A percentile compares a stretch with the other conserved stretches of the same genome.
These are phyloP conservation scores for Phalacrocorax aristotelis DNA, from an alignment of 2,113 vertebrate species.

Conservation along the genomic window DNA sequence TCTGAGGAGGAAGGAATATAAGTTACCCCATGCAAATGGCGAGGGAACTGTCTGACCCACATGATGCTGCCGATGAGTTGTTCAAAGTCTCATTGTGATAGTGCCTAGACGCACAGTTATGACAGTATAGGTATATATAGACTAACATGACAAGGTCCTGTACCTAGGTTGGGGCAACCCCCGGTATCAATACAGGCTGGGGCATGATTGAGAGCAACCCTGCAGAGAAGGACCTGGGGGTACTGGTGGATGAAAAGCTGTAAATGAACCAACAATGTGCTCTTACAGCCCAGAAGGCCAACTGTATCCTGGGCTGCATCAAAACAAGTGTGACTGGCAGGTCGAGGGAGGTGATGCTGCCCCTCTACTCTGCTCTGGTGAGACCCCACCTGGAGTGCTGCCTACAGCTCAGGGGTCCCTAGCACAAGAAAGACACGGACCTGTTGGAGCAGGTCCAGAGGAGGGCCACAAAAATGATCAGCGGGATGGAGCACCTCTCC, in stretches of 20 bases:
- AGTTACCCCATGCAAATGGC: not conserved
- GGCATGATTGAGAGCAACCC: not conserved
- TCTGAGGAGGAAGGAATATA: not conserved
- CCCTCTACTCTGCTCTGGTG: not conserved
- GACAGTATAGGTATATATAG: not conserved
- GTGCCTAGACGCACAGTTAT: not conserved
- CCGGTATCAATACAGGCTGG: not conserved
- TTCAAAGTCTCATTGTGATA: not conserved
- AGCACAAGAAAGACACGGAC: not conserved
- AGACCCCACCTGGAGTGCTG: not conserved
- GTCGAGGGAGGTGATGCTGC: not conserved
- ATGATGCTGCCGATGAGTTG: not conserved
- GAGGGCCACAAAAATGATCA: too few species aligned
- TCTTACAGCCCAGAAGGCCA: not conserved
- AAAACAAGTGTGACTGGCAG: not conserved
- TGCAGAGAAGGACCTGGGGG: not conserved
- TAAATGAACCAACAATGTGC: not conserved
- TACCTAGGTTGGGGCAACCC: not conserved
- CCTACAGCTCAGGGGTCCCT: not conserved
- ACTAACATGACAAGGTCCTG: not conserved
- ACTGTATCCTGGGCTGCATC: not conserved
- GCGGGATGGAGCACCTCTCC: too few species aligned
- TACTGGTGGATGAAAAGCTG: not conserved
- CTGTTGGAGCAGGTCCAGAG: too few species aligned
- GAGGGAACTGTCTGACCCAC: not conserved